These are phyloP conservation scores for Tadarida brasiliensis DNA, from an alignment of 2,797 vertebrate species.

Conservation along the genomic window DNA sequence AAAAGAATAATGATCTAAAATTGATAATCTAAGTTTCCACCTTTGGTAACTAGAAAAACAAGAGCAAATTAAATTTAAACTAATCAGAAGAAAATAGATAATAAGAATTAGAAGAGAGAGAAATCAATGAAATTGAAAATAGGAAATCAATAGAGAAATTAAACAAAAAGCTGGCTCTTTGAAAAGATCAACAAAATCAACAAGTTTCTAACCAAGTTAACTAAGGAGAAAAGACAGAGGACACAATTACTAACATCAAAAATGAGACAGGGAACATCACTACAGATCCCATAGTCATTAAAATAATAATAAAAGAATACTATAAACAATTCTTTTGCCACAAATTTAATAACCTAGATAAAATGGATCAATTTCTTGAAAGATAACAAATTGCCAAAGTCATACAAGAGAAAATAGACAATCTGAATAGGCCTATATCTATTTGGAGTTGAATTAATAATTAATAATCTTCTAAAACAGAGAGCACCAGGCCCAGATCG, in stretches of 20 bases:
- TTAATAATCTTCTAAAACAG: neutral
- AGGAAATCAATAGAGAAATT: neutral
- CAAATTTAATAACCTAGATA: neutral
- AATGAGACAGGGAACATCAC: neutral
- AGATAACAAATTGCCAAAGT: neutral
- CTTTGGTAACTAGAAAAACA: neutral
- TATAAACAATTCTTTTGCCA: neutral
- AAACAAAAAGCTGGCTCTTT: neutral
- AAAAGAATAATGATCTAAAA: neutral
- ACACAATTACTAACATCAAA: neutral
- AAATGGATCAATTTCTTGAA: neutral
- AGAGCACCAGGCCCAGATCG: neutral
- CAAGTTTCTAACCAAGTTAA: neutral
- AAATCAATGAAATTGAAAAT: neutral
- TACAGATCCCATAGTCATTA: neutral
- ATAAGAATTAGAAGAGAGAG: neutral
- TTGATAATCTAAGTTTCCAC: neutral
- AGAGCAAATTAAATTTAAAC: neutral
- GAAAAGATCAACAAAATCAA: neutral
- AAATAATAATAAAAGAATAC: neutral
- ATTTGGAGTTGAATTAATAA: neutral
- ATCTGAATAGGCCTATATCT: neutral
- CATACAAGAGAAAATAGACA: neutral
- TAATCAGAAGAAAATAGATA: neutral
- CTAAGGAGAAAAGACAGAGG: neutral